Percentiles rank a stretch among this genome's conserved stretches.
phyloP scores from a whole-genome alignment of 2,113 vertebrate genomes.

The Sterrhoptilus dennistouni region DNA sequence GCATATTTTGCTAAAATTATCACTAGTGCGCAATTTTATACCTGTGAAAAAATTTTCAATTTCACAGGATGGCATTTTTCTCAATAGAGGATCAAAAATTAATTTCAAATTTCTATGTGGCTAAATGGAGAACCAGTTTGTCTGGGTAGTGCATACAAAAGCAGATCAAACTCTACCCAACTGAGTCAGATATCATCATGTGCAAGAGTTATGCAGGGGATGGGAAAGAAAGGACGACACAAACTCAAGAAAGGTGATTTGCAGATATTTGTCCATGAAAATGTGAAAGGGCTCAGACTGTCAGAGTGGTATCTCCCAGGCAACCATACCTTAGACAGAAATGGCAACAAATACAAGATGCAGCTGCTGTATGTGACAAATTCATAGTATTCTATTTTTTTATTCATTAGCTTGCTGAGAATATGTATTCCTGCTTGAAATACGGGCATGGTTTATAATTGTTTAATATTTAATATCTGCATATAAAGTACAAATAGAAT shows the following conservation, averaged over 20 bases:
- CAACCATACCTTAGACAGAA: neutral
- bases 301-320: neutral
- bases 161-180: neutral
- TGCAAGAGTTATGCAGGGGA: neutral
- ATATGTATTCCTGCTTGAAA: neutral
- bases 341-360: neutral
- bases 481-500: neutral
- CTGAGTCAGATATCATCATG: fast-evolving
- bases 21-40: neutral
- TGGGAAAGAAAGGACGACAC: neutral
- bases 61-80: neutral
- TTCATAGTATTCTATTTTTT: neutral
- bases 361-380: neutral
- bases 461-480: neutral
- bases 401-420: neutral
- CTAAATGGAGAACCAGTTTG: neutral
- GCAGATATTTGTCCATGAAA: neutral
- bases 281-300: neutral
- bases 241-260: neutral
- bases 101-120: neutral
- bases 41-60: neutral
- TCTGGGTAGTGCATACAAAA: neutral
- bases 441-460: neutral
- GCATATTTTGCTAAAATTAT: neutral
- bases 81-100: neutral